Base-by-base conservation (phyloP, 2,888 invertebrate species). In the Baccha elongata region DNA sequence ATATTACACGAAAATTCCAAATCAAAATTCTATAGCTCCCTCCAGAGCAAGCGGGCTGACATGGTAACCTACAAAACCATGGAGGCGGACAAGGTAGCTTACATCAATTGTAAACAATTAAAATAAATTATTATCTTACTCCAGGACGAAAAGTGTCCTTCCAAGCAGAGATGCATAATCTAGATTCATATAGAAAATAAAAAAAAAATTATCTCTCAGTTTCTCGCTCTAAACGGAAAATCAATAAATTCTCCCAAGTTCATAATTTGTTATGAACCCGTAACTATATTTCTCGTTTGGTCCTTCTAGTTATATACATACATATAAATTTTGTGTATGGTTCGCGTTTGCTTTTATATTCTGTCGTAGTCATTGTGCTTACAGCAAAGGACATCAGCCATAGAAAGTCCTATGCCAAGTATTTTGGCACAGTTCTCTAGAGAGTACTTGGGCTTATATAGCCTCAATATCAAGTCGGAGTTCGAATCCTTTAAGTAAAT, bases 81-180 rank as follows among this genome's bases (percentile, higher is more conserved):
- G 62, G 3, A 68, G 21, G 78, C 72, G 67, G 35, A 65, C 73
- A 21, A 44, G 67, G 60, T 74, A 69, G 50, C 64, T 74, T 32
- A 35, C 64, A 74, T 80, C 68, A 80, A 75, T 75, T 71, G 65
- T 60, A 65, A 80, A 80, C 75, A 80, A 75, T 80, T 80, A 75
- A 69, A 69, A 58, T 58, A 69, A 74, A 80, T 75, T 65, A 80
- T 75, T 65, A 75, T 80, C 29, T 42, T 44, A 44, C 42, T 55
- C 35, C 21, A 17, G 32, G 11, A 15, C n/a, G 3, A 26, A 53
- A 21, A 46, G 5, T 48, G 21, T 46, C 44, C 46, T 26, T 35
- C 42, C 5, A 29, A 62, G 26, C 44, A 10, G n/a, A 42, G 29
- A 0, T 11, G 0, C 2, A 40, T 21, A 4, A 58, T 1, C 23